Evolutionary conservation across 2,113 vertebrate genomes (phyloP), one percentile per base, ranked within the genome.

Genomic region (Epinephelus fuscoguttatus): DNA sequence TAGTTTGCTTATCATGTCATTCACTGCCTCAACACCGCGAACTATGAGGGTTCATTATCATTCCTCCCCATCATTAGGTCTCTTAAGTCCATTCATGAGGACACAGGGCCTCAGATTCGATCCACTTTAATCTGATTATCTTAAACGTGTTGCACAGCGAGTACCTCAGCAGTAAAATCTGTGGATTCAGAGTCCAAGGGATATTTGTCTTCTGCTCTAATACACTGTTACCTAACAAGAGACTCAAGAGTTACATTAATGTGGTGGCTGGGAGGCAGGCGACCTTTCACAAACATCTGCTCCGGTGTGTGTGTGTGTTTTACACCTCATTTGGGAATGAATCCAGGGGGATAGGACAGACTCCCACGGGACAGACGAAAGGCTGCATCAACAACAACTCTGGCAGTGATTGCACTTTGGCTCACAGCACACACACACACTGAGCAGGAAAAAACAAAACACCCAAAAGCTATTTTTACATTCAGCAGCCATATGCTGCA

Each of bases 51-150:
- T 71, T 91, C 90, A 86, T 94, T 94, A 84, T 78, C 77, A 93
- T 92, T 92, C 91, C 76, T 69, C 81, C 13, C 78, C 79, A 62
- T 84, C 81, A 27, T 79, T 53, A 67, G 0, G 56, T 84, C 77
- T 76, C 67, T 53, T 68, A 63, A 23, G 78, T 50, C 67, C 84
- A 69, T 90, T 91, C 87, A 75, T 83, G 74, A 81, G 80, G 76
- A 90, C 82, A 69, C 69, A 56, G 77, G 78, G 74, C 61, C 45
- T 45, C 81, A 60, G 57, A 78, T 86, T 89, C 80, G 66, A 85
- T 91, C 85, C 79, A 42, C 78, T 87, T 88, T 91, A 80, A 92
- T 92, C 74, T 72, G 80, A 90, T 90, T 86, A 88, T 80, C 66
- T 70, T 78, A 80, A 85, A 75, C 30, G 70, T 83, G 86, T 0